phyloP scores from a whole-genome alignment of 2,888 invertebrate genomes.

The Tachystola acroxantha region DNA sequence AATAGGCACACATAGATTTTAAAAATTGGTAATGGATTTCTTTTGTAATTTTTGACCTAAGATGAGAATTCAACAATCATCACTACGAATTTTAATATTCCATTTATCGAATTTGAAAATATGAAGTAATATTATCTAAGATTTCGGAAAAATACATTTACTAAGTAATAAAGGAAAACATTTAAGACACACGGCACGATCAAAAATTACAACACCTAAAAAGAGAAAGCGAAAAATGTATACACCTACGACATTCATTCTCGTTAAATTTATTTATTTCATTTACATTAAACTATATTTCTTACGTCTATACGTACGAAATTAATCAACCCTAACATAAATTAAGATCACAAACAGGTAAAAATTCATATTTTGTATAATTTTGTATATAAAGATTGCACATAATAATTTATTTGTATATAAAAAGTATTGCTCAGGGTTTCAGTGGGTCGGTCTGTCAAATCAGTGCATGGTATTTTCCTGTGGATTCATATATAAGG shows the following conservation, averaged over 20 bases:
- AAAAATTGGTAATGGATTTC: slow-evolving; percentile 16
- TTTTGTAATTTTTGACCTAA: slow-evolving; percentile 29
- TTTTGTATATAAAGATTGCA: slow-evolving; percentile 41
- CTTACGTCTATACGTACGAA: slow-evolving; percentile 39
- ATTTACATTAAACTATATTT: slow-evolving; percentile 31
- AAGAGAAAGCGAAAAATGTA: slow-evolving; percentile 55
- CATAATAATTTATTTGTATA: slow-evolving; percentile 68
- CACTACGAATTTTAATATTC: slow-evolving; percentile 28
- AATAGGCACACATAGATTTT: slow-evolving; percentile 30
- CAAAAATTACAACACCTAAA: slow-evolving; percentile 64
- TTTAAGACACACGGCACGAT: slow-evolving; percentile 54
- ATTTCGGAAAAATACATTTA: slow-evolving; percentile 58
- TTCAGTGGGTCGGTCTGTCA: slow-evolving; percentile 65
- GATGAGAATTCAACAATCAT: slow-evolving; percentile 31
- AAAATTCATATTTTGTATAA: slow-evolving; percentile 65
- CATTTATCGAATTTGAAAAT: slow-evolving; percentile 21
- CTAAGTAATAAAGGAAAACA: slow-evolving; percentile 52
- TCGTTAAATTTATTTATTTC: slow-evolving; percentile 23
- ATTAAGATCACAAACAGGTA: slow-evolving; percentile 63
- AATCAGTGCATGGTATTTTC: slow-evolving; percentile 55
- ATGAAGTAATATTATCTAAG: slow-evolving; percentile 36
- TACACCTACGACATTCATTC: slow-evolving; percentile 62
- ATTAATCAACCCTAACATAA: slow-evolving; percentile 50
- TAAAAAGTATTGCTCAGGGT: slow-evolving; percentile 77
- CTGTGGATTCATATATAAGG: slow-evolving; percentile 1